Conservation (phyloP, 1,140 invertebrate genomes). For the Plodia interpunctella region DNA sequence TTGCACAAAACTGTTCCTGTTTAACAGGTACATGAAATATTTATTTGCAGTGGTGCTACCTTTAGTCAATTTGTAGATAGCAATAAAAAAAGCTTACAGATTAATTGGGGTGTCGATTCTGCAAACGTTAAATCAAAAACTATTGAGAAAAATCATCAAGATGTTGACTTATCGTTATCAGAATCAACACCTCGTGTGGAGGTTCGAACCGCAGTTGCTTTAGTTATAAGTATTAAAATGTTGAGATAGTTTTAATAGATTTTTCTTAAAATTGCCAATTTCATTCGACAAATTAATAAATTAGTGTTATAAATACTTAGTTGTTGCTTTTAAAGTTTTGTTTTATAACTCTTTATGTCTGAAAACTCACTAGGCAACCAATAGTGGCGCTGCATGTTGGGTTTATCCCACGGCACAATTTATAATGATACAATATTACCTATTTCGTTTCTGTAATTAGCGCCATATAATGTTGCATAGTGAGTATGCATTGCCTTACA, state of each 20-base stretch:
- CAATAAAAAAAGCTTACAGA: slow-evolving; percentile 28
- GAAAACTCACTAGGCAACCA: background rate
- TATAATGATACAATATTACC: no score
- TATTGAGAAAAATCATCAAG: no score
- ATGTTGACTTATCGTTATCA: no score
- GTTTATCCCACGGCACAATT: no score
- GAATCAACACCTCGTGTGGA: no score
- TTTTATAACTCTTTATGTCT: slow-evolving; percentile 19
- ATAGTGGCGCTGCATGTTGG: background rate
- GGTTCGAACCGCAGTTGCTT: background rate
- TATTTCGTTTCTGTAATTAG: no score
- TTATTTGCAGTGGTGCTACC: slow-evolving; percentile 51
- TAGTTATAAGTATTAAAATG: background rate
- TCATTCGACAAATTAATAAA: background rate
- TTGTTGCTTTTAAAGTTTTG: slow-evolving; percentile 25
- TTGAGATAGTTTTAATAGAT: slow-evolving; percentile 5
- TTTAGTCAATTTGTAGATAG: slow-evolving; percentile 41
- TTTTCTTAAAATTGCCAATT: slow-evolving; percentile 7
- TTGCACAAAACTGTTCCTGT: no score
- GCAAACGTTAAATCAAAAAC: no score
- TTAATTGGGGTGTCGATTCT: no score
- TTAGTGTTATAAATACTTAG: background rate
- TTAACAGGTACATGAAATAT: background rate
- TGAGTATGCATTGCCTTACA: no score
- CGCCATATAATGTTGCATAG: no score